Conservation (phyloP, 2,113 vertebrate species). For the Egretta garzetta region DNA sequence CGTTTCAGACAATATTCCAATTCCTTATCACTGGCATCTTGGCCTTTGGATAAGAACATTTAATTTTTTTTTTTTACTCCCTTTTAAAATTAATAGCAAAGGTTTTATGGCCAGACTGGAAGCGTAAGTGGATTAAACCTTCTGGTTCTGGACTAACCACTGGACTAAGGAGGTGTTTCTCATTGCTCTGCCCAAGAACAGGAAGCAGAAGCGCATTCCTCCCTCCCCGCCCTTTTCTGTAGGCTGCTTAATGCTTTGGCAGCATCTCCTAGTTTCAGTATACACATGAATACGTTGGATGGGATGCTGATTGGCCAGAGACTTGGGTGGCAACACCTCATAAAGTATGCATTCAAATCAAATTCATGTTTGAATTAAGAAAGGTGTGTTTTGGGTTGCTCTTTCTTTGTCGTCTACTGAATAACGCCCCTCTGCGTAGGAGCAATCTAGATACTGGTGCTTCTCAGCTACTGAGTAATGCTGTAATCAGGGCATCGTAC, state of each 20-base stretch:
- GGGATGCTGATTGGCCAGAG: slow-evolving; percentile 23
- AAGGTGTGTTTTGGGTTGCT: background rate
- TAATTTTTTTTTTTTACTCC: background rate
- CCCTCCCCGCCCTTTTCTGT: slow-evolving; percentile 37
- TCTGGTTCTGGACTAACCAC: background rate
- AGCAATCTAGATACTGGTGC: background rate
- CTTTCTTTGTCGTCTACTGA: background rate
- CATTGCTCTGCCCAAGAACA: background rate
- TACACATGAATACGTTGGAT: background rate
- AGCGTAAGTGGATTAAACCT: background rate
- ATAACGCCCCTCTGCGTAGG: background rate
- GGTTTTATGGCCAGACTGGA: background rate
- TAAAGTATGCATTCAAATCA: background rate
- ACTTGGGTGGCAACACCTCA: background rate
- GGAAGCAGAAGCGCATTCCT: slow-evolving; percentile 32
- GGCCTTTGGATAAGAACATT: background rate
- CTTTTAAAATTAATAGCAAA: background rate
- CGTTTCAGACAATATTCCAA: background rate
- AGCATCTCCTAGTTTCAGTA: background rate
- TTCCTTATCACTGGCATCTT: slow-evolving; percentile 40
- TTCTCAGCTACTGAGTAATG: background rate
- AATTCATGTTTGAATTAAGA: background rate
- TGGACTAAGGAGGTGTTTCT: background rate
- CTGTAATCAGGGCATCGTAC: background rate
- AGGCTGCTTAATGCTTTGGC: slow-evolving; percentile 50